These are phyloP conservation scores for Eurois occulta DNA, from an alignment of 2,888 invertebrate genomes.

Conservation along the genomic window DNA sequence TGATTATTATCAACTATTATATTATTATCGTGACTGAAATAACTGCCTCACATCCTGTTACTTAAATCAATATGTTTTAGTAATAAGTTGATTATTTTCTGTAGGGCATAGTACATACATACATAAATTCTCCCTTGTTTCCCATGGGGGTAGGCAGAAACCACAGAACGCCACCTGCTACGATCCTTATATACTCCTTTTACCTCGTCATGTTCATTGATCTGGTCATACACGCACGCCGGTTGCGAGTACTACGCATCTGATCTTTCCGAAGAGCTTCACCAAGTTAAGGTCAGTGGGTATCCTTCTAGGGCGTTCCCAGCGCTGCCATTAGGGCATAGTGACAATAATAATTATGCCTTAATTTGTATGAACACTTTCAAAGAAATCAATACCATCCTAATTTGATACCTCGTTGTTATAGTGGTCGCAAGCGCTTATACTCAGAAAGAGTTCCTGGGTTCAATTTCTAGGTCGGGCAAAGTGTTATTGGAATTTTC, in stretches of 20 bases:
- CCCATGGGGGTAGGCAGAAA: no score
- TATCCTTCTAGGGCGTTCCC: no score
- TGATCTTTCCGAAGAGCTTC: no score
- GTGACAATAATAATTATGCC: not conserved
- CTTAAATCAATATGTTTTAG: not conserved
- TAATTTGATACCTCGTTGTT: not conserved
- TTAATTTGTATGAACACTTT: not conserved
- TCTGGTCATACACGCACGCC: no score
- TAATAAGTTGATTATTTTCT: not conserved
- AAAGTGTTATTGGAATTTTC: not conserved
- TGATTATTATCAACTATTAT: not conserved
- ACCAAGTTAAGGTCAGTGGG: no score
- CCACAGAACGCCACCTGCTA: no score
- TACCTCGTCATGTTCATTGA: no score
- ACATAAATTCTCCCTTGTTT: no score
- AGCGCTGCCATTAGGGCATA: no score
- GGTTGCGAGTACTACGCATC: no score
- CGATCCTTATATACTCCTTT: no score
- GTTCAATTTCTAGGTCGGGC: not conserved
- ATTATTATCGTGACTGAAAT: not conserved
- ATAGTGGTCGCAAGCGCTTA: not conserved
- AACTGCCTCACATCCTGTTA: slow-evolving; percentile 4
- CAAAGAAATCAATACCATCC: not conserved
- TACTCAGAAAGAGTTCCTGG: not conserved
- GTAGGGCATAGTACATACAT: not conserved